phyloP scores from a whole-genome alignment of 2,797 vertebrate genomes.

The Iguana delicatissima region DNA sequence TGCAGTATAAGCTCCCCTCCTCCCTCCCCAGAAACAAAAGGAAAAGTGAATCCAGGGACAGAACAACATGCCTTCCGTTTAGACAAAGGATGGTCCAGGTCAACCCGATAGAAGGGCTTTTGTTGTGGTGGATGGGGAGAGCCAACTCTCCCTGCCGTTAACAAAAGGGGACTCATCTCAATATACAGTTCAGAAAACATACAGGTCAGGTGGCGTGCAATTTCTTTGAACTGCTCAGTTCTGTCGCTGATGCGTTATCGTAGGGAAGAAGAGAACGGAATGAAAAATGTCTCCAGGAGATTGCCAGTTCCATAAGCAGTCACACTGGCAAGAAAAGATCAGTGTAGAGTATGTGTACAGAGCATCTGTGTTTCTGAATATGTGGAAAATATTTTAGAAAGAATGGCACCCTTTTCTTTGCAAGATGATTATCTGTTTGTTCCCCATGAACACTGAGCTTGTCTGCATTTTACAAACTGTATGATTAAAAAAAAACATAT shows the following conservation, averaged over 20 bases:
- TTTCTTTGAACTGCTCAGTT: background rate
- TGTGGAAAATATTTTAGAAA: background rate
- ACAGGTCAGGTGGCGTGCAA: background rate
- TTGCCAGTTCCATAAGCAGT: background rate
- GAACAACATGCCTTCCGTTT: background rate
- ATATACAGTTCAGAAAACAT: background rate
- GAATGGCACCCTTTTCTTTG: background rate
- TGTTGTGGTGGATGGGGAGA: background rate
- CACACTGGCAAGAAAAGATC: background rate
- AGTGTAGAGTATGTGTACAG: background rate
- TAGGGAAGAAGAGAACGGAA: background rate
- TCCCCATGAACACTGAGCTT: background rate
- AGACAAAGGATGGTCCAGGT: constrained; percentile 14
- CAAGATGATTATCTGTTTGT: background rate
- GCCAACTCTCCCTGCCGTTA: background rate
- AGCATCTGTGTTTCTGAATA: background rate
- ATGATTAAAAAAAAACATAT: background rate
- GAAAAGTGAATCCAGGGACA: constrained; percentile 11
- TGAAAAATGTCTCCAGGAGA: background rate
- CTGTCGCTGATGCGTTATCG: background rate
- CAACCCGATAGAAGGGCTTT: background rate
- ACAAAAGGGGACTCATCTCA: background rate
- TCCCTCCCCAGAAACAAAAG: background rate
- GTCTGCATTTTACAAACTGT: background rate
- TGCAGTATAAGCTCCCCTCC: constrained; percentile 6